Conservation (phyloP, 2,113 vertebrate genomes). For the Festucalex cinctus region DNA sequence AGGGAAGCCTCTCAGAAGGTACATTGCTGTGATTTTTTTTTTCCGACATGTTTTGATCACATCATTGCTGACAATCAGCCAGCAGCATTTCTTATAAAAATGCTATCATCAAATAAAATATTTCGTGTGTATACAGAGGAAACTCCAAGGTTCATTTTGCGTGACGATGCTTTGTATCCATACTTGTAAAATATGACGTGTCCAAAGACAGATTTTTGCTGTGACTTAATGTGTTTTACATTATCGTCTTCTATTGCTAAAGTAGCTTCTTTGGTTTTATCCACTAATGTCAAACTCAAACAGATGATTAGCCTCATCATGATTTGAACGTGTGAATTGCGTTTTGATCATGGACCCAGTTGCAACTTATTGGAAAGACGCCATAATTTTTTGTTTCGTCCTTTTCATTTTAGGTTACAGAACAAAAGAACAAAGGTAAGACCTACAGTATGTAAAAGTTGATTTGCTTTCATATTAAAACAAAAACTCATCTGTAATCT, state of each 20-base stretch:
- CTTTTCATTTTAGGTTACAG: conserved; percentile 82
- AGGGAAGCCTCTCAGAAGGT: conserved; percentile 99
- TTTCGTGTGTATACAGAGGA: no score
- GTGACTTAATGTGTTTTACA: background rate
- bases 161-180: no score
- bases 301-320: background rate
- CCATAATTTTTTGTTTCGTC: conserved; percentile 8
- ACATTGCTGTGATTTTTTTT: background rate
- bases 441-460: background rate
- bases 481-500: background rate
- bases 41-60: background rate
- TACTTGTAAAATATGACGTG: background rate
- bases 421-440: conserved; percentile 99
- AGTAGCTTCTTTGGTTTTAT: background rate
- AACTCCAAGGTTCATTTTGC: no score
- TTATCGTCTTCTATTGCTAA: background rate
- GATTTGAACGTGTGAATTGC: background rate
- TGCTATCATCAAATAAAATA: background rate
- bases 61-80: background rate
- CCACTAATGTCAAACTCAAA: background rate
- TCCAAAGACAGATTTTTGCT: background rate
- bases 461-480: background rate
- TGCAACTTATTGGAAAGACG: background rate
- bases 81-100: background rate
- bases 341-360: background rate